Evolutionary conservation across 2,888 invertebrate genomes (phyloP), one percentile per base, ranked within the genome.

Genomic region (Limenitis arthemis): DNA sequence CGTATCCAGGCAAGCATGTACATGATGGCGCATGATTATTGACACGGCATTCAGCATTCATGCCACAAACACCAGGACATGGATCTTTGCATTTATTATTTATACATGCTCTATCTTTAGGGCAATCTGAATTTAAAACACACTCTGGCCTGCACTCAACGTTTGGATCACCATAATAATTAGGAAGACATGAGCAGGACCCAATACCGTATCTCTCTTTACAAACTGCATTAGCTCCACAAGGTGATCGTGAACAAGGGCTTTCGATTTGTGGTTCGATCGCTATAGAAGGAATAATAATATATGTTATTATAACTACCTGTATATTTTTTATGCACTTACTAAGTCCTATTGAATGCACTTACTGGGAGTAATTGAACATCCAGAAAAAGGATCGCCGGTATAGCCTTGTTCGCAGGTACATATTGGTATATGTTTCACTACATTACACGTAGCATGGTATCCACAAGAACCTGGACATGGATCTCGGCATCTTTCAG

Each of bases 141-240:
- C 96, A 96, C 87, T 96, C 95, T 30, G 95, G 95, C 70, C 94
- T 88, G 75, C 96, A 96, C 68, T 93, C 93, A 40, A 92, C 85
- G 67, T 95, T 94, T 2, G 95, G 95, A 83, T 95, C 94, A 47
- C 96, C 95, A 66, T 91, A 92, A 75, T 94, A 95, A 67, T 94
- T 94, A 53, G 91, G 89, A 59, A 94, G 82, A 79, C 95, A 96
- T 58, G 90, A 88, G 75, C 95, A 96, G 56, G 95, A 93, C 43
- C 94, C 95, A 51, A 91, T 91, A 62, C 92, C 93, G 68, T 93
- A 90, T 66, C 91, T 88, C 80, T 94, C 93, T 77, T 91, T 93
- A 78, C 96, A 96, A 62, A 93, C 79, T 47, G 96, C 94, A 74
- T 96, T 96, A 33, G 91, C 88, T 53, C 96, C 96, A 76, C 96